Evolutionary conservation across 1,140 invertebrate genomes (phyloP), one percentile per base, ranked within the genome.

Genomic region (Plectus sambesii): DNA sequence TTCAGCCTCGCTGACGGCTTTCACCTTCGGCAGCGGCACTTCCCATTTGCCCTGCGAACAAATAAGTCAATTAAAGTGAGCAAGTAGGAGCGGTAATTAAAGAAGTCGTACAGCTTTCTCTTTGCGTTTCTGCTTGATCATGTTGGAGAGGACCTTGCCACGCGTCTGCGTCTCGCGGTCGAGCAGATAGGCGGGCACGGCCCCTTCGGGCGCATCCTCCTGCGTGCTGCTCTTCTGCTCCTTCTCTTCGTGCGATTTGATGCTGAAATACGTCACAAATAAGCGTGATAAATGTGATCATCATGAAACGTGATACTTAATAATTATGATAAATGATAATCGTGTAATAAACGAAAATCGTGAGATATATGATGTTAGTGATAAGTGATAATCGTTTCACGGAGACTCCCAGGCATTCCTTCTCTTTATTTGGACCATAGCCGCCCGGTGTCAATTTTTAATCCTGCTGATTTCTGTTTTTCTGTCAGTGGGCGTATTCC

Each of bases 71-170:
- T 9, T 5, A 9, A 19, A 26, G 22, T 22, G 47, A 22, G 9
- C 1, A 2, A 23, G 19, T 15, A 8, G 36, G 22, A 49, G 5
- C n/a, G 40, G 54, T n/a, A n/a, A n/a, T n/a, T n/a, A 37, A 19
- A 25, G 41, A 52, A 30, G 22, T 65, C 69, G 66, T 64, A 76
- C 74, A 47, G 88, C 90, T 69, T 99, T 99, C 72, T 99, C 93
- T 73, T 98, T 98, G 1, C 94, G 78, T 72, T 99, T 99, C 71
- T 99, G 92, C 75, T 99, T 99, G 48, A 99, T 93, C 83, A 94
- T 96, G 69, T 97, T 98, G 0, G 90, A 96, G 0, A 99, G 73
- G 17, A 97, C 82, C 74, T 97, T 98, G 2, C 90, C 87, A 40
- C 83, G 77, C 2, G 81, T 82, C 58, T 94, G 85, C 49, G 62